Conservation (phyloP, 2,113 vertebrate species). For the Phylloscopus trochiloides region DNA sequence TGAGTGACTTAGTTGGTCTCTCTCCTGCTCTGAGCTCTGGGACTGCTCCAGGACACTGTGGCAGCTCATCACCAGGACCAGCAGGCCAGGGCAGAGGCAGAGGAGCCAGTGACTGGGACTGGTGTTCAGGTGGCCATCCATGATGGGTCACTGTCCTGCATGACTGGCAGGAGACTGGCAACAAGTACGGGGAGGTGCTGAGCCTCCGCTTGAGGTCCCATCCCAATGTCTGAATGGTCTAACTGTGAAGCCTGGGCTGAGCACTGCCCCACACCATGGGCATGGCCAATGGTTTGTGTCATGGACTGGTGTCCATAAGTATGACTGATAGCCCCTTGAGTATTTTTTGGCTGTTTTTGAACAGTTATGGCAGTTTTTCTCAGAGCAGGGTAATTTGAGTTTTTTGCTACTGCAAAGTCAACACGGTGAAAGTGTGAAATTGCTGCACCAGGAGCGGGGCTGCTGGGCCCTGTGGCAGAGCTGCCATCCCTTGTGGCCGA, state of each 20-base stretch:
- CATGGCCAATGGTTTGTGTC: not conserved
- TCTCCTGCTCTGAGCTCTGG: not conserved
- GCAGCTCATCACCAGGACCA: not conserved
- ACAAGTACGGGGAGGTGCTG: not conserved
- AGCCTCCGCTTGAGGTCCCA: fast-evolving
- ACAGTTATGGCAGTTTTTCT: not conserved
- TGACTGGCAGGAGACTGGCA: not conserved
- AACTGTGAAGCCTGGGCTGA: not conserved
- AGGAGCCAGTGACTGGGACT: not conserved
- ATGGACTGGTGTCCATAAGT: not conserved
- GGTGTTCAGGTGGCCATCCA: not conserved
- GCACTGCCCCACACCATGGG: not conserved
- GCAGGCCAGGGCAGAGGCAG: not conserved
- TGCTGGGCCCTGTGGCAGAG: fast-evolving
- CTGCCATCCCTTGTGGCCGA: not conserved
- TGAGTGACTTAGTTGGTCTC: fast-evolving
- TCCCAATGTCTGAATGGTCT: not conserved
- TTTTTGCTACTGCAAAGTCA: not conserved
- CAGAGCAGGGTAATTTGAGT: not conserved
- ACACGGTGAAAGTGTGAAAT: fast-evolving
- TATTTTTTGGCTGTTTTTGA: not conserved
- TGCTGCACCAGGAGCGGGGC: fast-evolving
- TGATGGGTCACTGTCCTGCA: not conserved
- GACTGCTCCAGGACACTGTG: fast-evolving
- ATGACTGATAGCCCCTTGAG: not conserved